Base-by-base conservation (phyloP, 2,888 invertebrate species). In the Gerris lacustris region DNA sequence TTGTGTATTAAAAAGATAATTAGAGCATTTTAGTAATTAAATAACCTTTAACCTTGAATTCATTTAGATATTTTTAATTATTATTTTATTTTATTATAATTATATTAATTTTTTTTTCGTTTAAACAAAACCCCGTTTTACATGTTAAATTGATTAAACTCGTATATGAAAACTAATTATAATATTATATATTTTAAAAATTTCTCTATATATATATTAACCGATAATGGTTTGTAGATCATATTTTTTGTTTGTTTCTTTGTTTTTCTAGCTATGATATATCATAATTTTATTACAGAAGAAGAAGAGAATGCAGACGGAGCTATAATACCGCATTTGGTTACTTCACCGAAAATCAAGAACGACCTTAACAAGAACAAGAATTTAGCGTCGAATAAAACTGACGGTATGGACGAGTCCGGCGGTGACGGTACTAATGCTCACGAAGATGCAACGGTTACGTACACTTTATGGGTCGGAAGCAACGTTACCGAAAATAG, bases 391-490 rank as follows among this genome's bases (percentile, higher is more conserved):
- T 31, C 69, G 11, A 64, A 67, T 11, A 64, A 64, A 15, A 62
- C 70, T 6, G 67, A 44, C 62, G 63, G 74, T 11, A 68, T 67
- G 44, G 63, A 68, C n/a, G 71, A 67, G 9, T 68, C 66, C 15
- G 67, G 18, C 11, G 67, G 67, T 6, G 69, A 47, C 4, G 67
- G 62, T 47, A 72, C 64, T 0, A 71, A 67, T 76, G 76, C 17
- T 72, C 77, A 71, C 72, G 79, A 75, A 78, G 63, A 91, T 79
- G 88, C 91, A 0, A 88, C 89, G 43, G 88, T 91, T 77, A 89
- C 89, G 0, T 94, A 94, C 81, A 91, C 92, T 0, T 84, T 94
- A 45, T 94, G 94, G 94, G 89, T 94, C 45, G 93, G 92, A 73
- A 90, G 90, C 74, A 91, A 92, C 79, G 88, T 91, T 70, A 90